These are phyloP conservation scores for Talpa occidentalis DNA, from an alignment of 2,113 vertebrate genomes.

Conservation along the genomic window DNA sequence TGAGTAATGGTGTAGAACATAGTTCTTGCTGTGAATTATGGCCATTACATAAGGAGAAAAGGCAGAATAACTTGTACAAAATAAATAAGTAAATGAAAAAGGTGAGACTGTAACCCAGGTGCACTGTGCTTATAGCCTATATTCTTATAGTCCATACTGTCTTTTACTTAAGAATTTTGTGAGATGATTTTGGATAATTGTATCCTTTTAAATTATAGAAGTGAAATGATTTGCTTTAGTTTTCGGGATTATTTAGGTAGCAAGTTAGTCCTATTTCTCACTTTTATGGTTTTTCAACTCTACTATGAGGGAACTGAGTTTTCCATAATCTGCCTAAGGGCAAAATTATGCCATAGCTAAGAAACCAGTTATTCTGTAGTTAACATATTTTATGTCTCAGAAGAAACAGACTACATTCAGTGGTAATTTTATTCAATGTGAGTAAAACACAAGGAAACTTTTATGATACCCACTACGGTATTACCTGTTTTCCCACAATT, in stretches of 20 bases:
- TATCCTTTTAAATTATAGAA: background rate
- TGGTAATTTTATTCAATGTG: slow-evolving; percentile 18
- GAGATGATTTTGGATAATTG: background rate
- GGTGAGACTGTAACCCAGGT: background rate
- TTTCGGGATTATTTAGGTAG: background rate
- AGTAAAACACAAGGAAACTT: slow-evolving; percentile 7
- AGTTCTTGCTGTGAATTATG: slow-evolving; percentile 1
- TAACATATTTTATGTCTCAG: slow-evolving; percentile 16
- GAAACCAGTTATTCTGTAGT: background rate
- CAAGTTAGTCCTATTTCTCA: background rate
- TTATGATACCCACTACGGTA: background rate
- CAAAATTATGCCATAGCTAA: background rate
- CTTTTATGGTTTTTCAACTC: background rate
- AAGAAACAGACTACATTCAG: background rate
- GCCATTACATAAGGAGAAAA: background rate
- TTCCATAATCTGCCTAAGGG: background rate
- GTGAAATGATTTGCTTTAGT: slow-evolving; percentile 4
- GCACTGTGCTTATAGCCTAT: background rate
- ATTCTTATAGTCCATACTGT: background rate
- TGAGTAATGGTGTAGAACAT: slow-evolving; percentile 2
- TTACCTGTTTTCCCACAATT: background rate
- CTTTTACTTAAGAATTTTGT: background rate
- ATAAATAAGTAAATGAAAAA: background rate
- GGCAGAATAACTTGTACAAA: background rate
- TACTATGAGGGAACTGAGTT: background rate